Conservation (phyloP, 2,797 vertebrate genomes). For the Typhlichthys eigenmanni region DNA sequence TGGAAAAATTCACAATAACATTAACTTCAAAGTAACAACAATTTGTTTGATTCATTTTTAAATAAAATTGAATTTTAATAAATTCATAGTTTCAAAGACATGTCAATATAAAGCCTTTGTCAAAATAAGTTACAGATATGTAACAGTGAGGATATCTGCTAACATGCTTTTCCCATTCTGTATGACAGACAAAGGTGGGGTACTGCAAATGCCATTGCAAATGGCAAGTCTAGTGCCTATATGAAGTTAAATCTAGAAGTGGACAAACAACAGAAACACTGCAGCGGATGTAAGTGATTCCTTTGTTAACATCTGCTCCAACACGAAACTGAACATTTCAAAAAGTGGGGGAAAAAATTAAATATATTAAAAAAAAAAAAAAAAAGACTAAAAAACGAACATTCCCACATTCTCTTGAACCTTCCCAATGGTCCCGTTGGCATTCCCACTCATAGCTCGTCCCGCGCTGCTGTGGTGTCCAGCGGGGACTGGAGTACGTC, state of each 20-base stretch:
- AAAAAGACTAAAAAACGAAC: constrained; percentile 13
- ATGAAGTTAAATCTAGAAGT: constrained; percentile 36
- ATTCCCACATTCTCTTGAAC: constrained; percentile 23
- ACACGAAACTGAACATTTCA: constrained; percentile 30
- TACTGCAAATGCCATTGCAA: constrained; percentile 70
- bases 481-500: constrained; percentile 87
- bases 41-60: constrained; percentile 1
- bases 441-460: constrained; percentile 83
- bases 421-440: constrained; percentile 7
- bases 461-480: constrained; percentile 86
- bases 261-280: constrained; percentile 11
- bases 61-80: not conserved
- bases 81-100: constrained; percentile 17
- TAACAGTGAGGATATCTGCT: constrained; percentile 29
- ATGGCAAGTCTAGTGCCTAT: constrained; percentile 72
- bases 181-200: constrained; percentile 67
- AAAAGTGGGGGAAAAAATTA: not conserved
- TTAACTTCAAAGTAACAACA: not conserved
- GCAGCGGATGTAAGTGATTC: constrained; percentile 34
- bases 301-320: constrained; percentile 37
- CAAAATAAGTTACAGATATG: constrained; percentile 16
- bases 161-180: constrained; percentile 52
- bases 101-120: constrained; percentile 15
- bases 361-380: not conserved
- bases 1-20: not conserved